Conservation (phyloP, 2,888 invertebrate genomes). For the Tupiocoris notatus region DNA sequence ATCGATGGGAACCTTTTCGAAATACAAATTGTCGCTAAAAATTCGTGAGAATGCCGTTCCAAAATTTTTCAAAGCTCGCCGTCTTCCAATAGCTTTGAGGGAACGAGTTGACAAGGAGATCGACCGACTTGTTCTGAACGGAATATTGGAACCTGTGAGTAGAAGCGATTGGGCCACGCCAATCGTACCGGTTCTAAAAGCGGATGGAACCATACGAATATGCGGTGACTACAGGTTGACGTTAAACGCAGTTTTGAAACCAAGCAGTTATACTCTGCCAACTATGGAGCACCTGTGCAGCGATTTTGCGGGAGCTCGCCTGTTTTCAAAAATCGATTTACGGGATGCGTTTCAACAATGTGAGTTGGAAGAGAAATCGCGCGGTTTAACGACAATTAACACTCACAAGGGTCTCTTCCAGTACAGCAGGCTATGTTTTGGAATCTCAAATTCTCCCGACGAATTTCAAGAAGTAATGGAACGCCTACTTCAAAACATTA, state of each 20-base stretch:
- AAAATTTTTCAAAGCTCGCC: neutral
- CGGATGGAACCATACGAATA: slow-evolving; percentile 49
- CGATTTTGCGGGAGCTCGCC: neutral
- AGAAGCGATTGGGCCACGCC: slow-evolving; percentile 51
- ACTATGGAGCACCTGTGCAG: neutral
- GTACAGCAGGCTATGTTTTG: neutral
- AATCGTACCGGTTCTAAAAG: slow-evolving; percentile 52
- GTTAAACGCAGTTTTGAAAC: slow-evolving; percentile 51
- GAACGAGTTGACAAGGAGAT: neutral
- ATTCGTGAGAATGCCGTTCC: neutral
- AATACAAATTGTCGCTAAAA: neutral
- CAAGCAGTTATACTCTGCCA: slow-evolving; percentile 51
- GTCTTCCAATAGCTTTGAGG: neutral
- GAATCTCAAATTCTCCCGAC: slow-evolving; percentile 47
- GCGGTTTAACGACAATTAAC: neutral
- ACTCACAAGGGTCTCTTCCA: neutral
- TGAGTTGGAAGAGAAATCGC: neutral
- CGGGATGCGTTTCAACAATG: neutral
- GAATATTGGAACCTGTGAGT: slow-evolving; percentile 46
- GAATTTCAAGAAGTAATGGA: slow-evolving; percentile 36
- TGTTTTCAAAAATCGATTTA: neutral
- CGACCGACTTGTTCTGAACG: neutral
- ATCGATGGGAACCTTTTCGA: neutral
- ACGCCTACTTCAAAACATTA: slow-evolving; percentile 3
- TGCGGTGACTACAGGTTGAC: neutral